These are phyloP conservation scores for Isotomurus palustris DNA, from an alignment of 2,888 invertebrate species.

Conservation along the genomic window DNA sequence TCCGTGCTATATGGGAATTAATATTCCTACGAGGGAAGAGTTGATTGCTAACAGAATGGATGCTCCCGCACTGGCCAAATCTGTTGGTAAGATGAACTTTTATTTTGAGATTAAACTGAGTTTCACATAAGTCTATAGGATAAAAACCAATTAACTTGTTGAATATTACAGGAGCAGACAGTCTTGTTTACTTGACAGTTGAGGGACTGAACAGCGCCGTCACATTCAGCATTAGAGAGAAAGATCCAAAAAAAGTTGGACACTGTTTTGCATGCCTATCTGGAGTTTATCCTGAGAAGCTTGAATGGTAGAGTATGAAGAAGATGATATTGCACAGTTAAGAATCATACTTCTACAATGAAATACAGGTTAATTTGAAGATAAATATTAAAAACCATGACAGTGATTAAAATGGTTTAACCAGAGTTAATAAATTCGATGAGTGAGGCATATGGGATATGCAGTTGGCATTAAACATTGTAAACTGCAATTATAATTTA, in stretches of 20 bases:
- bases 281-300: conserved; percentile 77
- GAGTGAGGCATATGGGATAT: no score
- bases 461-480: no score
- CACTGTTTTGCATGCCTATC: conserved; percentile 93
- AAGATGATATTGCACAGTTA: no score
- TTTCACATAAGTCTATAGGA: neutral
- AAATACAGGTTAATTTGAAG: no score
- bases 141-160: neutral
- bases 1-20: conserved; percentile 99
- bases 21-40: conserved; percentile 94
- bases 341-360: no score
- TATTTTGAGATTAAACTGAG: conserved; percentile 12
- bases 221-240: conserved; percentile 69
- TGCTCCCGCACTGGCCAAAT: conserved; percentile 70
- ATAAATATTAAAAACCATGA: no score
- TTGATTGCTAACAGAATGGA: conserved; percentile 87
- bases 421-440: no score
- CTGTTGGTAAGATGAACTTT: conserved; percentile 65
- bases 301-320: conserved; percentile 52
- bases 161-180: conserved; percentile 69
- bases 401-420: no score
- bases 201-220: conserved; percentile 85
- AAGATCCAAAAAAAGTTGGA: conserved; percentile 67
- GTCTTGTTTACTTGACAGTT: conserved; percentile 84
- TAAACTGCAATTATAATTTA: no score